A percentile compares a stretch with the other conserved stretches of the same genome.
Evolutionary conservation across 92 coral and sea anemone genomes (phyloP).

Genomic region (Epizoanthus fatuus): DNA sequence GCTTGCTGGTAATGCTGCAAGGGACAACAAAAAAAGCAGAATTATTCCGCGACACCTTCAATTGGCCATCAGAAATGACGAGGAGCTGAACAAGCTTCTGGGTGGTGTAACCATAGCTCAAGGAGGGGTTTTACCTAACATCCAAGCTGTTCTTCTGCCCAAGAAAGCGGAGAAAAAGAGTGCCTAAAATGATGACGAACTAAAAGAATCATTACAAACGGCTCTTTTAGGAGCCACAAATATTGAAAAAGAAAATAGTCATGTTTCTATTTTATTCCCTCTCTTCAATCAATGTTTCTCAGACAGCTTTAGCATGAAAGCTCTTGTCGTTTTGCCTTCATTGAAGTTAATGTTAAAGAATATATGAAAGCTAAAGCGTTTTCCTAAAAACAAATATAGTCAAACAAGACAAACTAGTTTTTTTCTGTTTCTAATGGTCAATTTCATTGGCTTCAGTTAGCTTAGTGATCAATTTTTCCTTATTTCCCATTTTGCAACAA

Average conservation of each 20-base stretch:
- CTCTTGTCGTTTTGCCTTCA: neutral
- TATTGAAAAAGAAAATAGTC: slow-evolving; percentile 31
- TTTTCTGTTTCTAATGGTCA: too few species aligned
- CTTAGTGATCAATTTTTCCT: too few species aligned
- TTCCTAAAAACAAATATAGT: too few species aligned
- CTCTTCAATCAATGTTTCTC: too few species aligned
- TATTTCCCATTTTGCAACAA: too few species aligned
- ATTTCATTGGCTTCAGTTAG: too few species aligned
- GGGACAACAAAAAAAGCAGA: slow-evolving; percentile 71
- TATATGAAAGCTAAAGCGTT: too few species aligned
- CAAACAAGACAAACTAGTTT: too few species aligned
- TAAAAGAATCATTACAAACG: slow-evolving; percentile 63
- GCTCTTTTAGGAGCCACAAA: slow-evolving; percentile 87
- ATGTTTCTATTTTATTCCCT: neutral
- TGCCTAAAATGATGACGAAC: neutral
- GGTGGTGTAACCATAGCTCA: neutral
- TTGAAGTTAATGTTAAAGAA: neutral
- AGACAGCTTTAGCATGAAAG: neutral
- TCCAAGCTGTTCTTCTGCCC: neutral
- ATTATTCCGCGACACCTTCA: neutral
- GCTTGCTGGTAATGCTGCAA: slow-evolving; percentile 78
- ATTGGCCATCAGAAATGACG: neutral
- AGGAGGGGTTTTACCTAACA: neutral
- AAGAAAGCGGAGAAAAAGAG: neutral
- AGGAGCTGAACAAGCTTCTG: neutral